phyloP scores from a whole-genome alignment of 2,113 vertebrate species.

The Cebidichthys violaceus region DNA sequence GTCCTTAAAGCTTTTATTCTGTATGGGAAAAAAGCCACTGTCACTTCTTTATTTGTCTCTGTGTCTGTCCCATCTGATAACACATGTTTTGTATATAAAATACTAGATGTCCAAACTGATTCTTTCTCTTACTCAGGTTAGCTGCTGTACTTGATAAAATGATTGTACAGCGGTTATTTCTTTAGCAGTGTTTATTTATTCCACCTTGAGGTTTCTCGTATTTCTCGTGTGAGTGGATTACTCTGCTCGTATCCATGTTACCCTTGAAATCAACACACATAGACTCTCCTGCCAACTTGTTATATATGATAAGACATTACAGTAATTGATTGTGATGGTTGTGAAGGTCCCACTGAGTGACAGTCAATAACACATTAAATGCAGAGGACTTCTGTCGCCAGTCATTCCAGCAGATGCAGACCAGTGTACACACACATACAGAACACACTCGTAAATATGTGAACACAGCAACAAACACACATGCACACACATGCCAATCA shows the following conservation, averaged over 20 bases:
- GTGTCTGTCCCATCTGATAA: background rate
- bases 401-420: constrained; percentile 33
- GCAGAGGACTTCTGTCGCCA: constrained; percentile 54
- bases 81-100: background rate
- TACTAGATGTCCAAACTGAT: background rate
- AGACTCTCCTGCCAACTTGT: constrained; percentile 24
- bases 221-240: background rate
- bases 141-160: background rate
- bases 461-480: constrained; percentile 1
- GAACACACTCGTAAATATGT: background rate
- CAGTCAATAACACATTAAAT: constrained; percentile 61
- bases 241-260: constrained; percentile 19
- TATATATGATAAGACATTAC: constrained; percentile 56
- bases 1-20: constrained; percentile 7
- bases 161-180: background rate
- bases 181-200: background rate
- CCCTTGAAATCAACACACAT: constrained; percentile 55
- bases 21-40: background rate
- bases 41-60: background rate
- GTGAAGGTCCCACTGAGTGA: constrained; percentile 62
- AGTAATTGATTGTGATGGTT: constrained; percentile 65
- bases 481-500: constrained; percentile 35
- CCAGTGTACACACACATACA: background rate
- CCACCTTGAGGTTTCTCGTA: background rate
- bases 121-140: background rate